Percentiles rank a stretch among this genome's conserved stretches.
phyloP scores from a whole-genome alignment of 2,797 vertebrate species.

The Margarornis squamiger region DNA sequence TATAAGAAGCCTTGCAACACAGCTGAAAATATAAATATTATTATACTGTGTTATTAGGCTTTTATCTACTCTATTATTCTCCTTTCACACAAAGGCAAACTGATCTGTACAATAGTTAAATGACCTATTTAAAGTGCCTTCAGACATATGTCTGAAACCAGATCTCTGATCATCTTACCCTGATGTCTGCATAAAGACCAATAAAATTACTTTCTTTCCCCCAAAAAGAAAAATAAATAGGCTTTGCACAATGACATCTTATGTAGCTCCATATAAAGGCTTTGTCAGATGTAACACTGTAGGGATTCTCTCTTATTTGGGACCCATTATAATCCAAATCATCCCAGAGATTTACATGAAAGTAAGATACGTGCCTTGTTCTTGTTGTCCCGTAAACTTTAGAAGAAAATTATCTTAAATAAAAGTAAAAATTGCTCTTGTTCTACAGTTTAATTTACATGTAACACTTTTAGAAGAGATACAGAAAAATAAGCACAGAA shows the following conservation, averaged over 20 bases:
- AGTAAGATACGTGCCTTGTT: background rate
- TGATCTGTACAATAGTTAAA: background rate
- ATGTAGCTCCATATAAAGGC: background rate
- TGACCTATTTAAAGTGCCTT: slow-evolving; percentile 20
- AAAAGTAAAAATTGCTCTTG: background rate
- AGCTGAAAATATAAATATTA: background rate
- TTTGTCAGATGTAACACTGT: background rate
- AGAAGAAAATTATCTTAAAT: background rate
- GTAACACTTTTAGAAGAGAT: background rate
- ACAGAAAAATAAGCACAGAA: background rate
- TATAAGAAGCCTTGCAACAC: background rate
- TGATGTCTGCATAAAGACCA: background rate
- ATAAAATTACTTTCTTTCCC: background rate
- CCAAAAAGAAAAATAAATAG: slow-evolving; percentile 40
- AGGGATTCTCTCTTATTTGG: background rate
- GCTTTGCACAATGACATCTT: background rate
- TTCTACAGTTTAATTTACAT: background rate
- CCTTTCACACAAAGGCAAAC: background rate
- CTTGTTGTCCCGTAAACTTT: background rate
- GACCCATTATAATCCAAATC: background rate
- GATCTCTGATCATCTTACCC: slow-evolving; percentile 4
- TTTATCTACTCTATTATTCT: background rate
- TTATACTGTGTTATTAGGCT: background rate
- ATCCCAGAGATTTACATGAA: background rate
- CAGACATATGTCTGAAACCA: background rate